A percentile compares a stretch with the other conserved stretches of the same genome.
phyloP scores from a whole-genome alignment of 2,888 invertebrate genomes.

The Spodoptera littoralis region DNA sequence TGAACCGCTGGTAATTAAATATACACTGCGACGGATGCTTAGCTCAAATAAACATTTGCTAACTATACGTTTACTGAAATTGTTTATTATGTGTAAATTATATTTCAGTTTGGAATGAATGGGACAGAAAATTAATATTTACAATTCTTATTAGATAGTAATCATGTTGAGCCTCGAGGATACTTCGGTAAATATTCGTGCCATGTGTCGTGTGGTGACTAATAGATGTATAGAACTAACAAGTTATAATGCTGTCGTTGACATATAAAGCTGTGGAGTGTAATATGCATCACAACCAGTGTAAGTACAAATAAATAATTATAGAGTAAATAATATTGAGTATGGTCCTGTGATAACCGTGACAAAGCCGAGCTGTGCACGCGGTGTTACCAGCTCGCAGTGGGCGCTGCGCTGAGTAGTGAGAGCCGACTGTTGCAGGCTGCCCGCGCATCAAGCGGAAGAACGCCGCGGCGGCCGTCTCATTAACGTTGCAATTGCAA shows the following conservation, averaged over 20 bases:
- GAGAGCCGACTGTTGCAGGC: constrained; percentile 45
- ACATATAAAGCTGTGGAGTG: constrained; percentile 40
- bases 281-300: constrained; percentile 39
- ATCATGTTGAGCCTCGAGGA: constrained; percentile 71
- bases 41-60: constrained; percentile 44
- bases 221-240: constrained; percentile 57
- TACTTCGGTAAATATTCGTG: constrained; percentile 79
- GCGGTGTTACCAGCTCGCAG: constrained; percentile 2
- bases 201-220: constrained; percentile 57
- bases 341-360: constrained; percentile 43
- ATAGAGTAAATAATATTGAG: constrained; percentile 43
- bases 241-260: constrained; percentile 39
- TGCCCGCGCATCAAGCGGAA: constrained; percentile 15
- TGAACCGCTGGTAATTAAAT: constrained; percentile 73
- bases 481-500: too few species aligned
- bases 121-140: too few species aligned
- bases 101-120: not conserved
- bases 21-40: constrained; percentile 46
- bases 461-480: not conserved
- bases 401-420: constrained; percentile 3
- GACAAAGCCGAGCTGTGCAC: constrained; percentile 43
- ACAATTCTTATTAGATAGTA: constrained; percentile 52
- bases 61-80: constrained; percentile 25
- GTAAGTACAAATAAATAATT: constrained; percentile 50
- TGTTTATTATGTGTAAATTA: constrained; percentile 10